Evolutionary conservation across 2,797 vertebrate species (phyloP).

Genomic region (Siniperca obscura): DNA sequence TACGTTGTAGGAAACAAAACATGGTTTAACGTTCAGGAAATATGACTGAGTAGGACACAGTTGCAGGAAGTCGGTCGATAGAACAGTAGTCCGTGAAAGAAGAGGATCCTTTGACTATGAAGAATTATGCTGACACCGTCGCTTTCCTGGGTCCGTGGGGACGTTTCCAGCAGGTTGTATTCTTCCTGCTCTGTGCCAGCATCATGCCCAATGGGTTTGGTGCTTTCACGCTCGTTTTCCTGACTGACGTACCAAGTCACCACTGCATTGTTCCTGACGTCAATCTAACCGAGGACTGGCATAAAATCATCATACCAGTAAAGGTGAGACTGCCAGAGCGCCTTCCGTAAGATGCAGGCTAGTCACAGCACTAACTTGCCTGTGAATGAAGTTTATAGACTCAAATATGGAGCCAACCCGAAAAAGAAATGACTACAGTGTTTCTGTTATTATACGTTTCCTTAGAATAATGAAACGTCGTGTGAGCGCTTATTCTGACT

Average conservation of each 20-base stretch:
- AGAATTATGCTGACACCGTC: conserved; percentile 77
- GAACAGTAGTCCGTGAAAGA: not conserved
- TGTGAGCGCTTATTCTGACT: too few species aligned
- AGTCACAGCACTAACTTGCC: not conserved
- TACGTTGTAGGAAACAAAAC: not conserved
- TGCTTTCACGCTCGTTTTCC: conserved; percentile 83
- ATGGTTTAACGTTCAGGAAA: too few species aligned
- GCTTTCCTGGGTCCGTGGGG: conserved; percentile 88
- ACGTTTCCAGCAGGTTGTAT: conserved; percentile 86
- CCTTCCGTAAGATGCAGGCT: not conserved
- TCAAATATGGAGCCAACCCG: too few species aligned
- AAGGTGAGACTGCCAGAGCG: conserved; percentile 34
- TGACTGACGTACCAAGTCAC: conserved; percentile 84
- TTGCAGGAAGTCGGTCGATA: not conserved
- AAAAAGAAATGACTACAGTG: not conserved
- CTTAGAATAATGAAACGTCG: not conserved
- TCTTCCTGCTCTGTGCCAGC: conserved; percentile 88
- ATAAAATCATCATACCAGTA: conserved; percentile 81
- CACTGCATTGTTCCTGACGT: conserved; percentile 81
- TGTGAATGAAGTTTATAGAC: not conserved
- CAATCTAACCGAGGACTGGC: conserved; percentile 88
- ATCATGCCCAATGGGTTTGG: conserved; percentile 89
- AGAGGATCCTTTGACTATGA: conserved; percentile 53
- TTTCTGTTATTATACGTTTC: not conserved
- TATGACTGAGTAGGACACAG: too few species aligned